These are phyloP conservation scores for roundworm (Caenorhabditis elegans) DNA, from an alignment of 1,140 invertebrate species.

Conservation along the genomic window WBcel235 BX284605.5:15500001-15500500, in stretches of 20 bases:
- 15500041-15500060: constrained; percentile 65
- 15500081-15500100: constrained; percentile 62
- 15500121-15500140: constrained; percentile 62
- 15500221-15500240: constrained; percentile 65
- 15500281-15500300: too few species aligned
- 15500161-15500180: constrained; percentile 58
- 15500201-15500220: constrained; percentile 64
- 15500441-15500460: constrained; percentile 67
- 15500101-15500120: constrained; percentile 65
- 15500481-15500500: constrained; percentile 62
- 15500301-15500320: too few species aligned
- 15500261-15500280: too few species aligned
- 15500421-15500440: constrained; percentile 62
- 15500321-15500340: too few species aligned
- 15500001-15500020: constrained; percentile 53
- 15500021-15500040: constrained; percentile 62
- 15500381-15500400: too few species aligned
- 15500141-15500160: constrained; percentile 61
- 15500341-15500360: too few species aligned
- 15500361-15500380: too few species aligned
- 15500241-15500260: too few species aligned
- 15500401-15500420: constrained; percentile 59
- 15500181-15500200: constrained; percentile 59
- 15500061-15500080: constrained; percentile 66
- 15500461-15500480: constrained; percentile 59